Base-by-base conservation (phyloP, 2,113 vertebrate genomes). In the Gymnarchus niloticus region DNA sequence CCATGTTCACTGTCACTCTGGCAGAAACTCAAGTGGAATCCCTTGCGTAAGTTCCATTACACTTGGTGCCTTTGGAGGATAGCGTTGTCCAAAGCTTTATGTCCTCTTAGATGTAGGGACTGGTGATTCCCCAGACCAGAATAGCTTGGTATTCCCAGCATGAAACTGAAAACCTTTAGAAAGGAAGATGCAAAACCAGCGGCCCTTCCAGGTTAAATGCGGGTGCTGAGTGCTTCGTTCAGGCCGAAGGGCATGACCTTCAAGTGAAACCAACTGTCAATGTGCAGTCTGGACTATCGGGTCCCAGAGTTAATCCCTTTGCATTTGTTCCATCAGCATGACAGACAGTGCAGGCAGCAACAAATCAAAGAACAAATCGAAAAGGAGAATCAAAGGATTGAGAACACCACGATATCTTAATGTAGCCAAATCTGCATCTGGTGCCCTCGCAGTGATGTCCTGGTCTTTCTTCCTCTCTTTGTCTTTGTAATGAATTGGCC, bases 21-120 rank as follows among this genome's bases (percentile, higher is more conserved):
- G 59, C 51, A 88, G 83, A 83, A 87, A 88, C 88, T 88, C 87
- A 87, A 87, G 86, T 59, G 25, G 73, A 86, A 57, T 87, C 69
- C 61, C 69, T 48, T 56, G 48, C 54, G 41, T 78, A 76, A 52
- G 46, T 46, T 86, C 85, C 44, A 87, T 57, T 56, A 84, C 54
- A 83, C 44, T 37, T 65, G 37, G 41, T 51, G 56, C 25, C 77
- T 44, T 57, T 78, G 80, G 48, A 86, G 57, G n/a, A 82, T n/a
- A 8, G 46, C 6, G 51, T 54, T 51, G n/a, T 46, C 77, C 23
- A 81, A 51, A 9, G 25, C 3, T 73, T 41, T 73, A 3, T 44
- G 10, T 25, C 48, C 77, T 49, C 12, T 81, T 8, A 81, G 46
- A 81, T 81, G 77, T 44, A 81, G 46, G 44, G 77, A 51, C 46